These are phyloP conservation scores for Alloplasta piceator DNA, from an alignment of 2,888 invertebrate species.

Conservation along the genomic window DNA sequence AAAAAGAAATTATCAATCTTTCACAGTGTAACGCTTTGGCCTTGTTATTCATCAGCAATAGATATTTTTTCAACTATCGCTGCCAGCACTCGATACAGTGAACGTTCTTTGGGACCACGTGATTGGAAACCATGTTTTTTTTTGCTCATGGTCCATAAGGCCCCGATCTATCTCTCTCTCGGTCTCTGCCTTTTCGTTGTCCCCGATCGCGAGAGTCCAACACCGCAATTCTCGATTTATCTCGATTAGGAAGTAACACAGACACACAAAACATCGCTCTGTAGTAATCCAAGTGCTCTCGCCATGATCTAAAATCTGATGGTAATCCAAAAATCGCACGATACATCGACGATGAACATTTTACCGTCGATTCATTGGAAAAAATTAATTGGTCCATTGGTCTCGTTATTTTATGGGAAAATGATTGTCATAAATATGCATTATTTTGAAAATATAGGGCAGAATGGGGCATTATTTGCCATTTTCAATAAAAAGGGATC, in stretches of 20 bases:
- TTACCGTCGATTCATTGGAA: slow-evolving; percentile 19
- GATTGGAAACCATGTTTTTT: too few species aligned
- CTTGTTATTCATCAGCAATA: too few species aligned
- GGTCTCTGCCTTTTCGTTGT: slow-evolving; percentile 64
- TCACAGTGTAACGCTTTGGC: slow-evolving; percentile 8
- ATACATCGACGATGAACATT: slow-evolving; percentile 27
- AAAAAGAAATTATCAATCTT: slow-evolving; percentile 27
- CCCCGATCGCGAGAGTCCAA: slow-evolving; percentile 53
- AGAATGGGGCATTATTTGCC: not conserved
- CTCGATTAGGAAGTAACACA: slow-evolving; percentile 64
- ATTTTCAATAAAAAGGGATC: too few species aligned
- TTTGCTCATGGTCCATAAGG: slow-evolving; percentile 11
- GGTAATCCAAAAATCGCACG: slow-evolving; percentile 54
- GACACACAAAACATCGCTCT: not conserved
- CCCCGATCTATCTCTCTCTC: slow-evolving; percentile 1
- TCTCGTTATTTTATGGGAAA: slow-evolving; percentile 25
- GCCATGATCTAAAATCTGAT: slow-evolving; percentile 56
- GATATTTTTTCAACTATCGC: too few species aligned
- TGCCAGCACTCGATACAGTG: too few species aligned
- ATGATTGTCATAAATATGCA: slow-evolving; percentile 32
- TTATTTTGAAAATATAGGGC: not conserved
- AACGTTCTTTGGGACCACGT: too few species aligned
- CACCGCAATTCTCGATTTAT: not conserved
- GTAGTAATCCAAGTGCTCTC: slow-evolving; percentile 16
- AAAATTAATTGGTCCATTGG: slow-evolving; percentile 39